Conservation (phyloP, 2,888 invertebrate species). For the Lumbricus terrestris region DNA sequence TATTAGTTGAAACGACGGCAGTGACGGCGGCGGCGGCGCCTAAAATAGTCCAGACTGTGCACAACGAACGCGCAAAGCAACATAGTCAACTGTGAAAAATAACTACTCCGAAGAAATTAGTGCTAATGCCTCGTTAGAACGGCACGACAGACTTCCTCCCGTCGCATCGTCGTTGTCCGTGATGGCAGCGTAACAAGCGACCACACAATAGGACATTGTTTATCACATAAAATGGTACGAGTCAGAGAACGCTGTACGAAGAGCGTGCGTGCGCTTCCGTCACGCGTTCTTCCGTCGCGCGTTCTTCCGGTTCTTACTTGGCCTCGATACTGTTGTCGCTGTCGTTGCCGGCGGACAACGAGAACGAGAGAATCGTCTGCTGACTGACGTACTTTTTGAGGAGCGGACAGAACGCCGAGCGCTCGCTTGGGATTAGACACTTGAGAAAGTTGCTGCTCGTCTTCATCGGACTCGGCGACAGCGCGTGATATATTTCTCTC, state of each 20-base stretch:
- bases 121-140: neutral
- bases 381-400: slow-evolving; percentile 22
- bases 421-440: slow-evolving; percentile 25
- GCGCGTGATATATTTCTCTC: neutral
- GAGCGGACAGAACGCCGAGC: slow-evolving; percentile 24
- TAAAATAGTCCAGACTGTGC: neutral
- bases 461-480: slow-evolving; percentile 18
- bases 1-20: neutral
- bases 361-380: slow-evolving; percentile 21
- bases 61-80: neutral
- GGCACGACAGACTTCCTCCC: too few species aligned
- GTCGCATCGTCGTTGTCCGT: too few species aligned
- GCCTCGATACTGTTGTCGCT: slow-evolving; percentile 9
- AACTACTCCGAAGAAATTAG: neutral
- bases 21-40: neutral
- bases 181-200: neutral
- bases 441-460: neutral
- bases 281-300: too few species aligned
- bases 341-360: slow-evolving; percentile 10
- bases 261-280: neutral
- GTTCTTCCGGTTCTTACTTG: neutral
- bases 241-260: neutral
- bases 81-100: neutral
- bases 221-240: slow-evolving; percentile 5
- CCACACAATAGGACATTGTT: neutral